Base-by-base conservation (phyloP, 1,140 invertebrate genomes). In the Parasteatoda tepidariorum region DNA sequence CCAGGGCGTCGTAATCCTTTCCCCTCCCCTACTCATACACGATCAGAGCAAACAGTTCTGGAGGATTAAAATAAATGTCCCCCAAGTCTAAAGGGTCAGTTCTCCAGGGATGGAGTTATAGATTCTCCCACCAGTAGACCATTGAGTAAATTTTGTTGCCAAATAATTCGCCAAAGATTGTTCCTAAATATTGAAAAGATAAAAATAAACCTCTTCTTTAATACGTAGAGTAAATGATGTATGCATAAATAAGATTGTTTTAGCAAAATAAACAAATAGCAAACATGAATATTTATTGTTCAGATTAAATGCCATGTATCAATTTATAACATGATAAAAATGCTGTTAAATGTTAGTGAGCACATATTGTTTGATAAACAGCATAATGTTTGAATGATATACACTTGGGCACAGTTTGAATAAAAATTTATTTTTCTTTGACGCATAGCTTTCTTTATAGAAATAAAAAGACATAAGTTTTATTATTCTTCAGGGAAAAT, bases 41-140 rank as follows among this genome's bases (percentile, higher is more conserved):
- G 62, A 67, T 68, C 75, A 79, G 62, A 68, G 75, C 64, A 68
- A 79, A 79, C 62, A 67, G 75, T 79, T 79, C 62, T 22, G 11
- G 62, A 41, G 75, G 75, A 79, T 79, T 79, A 79, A 79, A 79
- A 79, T 79, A 79, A 79, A 79, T 79, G 75, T 67, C 75, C 75
- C 24, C 34, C 64, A n/a, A 33, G 62, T 79, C 62, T 55, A 1
- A 48, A 15, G 64, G 75, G 75, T 79, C 75, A 79, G 75, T 38
- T n/a, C 75, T 38, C 62, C 6, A 22, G 75, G 48, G 75, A 78
- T 11, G 34, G 11, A 18, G 38, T 18, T n/a, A n/a, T n/a, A n/a
- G n/a, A n/a, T 48, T 18, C 4, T 48, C 9, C 38, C 66, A 71
- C 38, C 30, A 55, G 68, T 54, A 41, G 74, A 31, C 15, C 28